phyloP scores from a whole-genome alignment of 92 coral and sea anemone species.

The Muricea muricata region DNA sequence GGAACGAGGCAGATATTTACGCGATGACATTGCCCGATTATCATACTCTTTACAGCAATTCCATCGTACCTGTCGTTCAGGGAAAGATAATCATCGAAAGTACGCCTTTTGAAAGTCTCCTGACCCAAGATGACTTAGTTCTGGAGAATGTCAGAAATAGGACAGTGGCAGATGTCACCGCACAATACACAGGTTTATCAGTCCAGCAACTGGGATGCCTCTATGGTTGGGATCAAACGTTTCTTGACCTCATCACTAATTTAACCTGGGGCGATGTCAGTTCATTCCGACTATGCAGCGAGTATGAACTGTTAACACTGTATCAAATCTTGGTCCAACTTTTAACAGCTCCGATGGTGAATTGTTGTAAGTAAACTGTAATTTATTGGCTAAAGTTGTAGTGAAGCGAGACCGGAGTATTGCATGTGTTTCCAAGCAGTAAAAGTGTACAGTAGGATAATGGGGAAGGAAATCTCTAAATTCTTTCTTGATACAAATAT shows the following conservation, averaged over 20 bases:
- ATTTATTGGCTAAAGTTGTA: no score
- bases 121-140: not conserved
- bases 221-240: conserved; percentile 22
- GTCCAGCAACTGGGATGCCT: conserved; percentile 27
- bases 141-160: not conserved
- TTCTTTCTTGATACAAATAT: no score
- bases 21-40: conserved; percentile 10
- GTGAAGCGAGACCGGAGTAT: no score
- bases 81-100: conserved; percentile 11
- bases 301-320: not conserved
- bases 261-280: conserved; percentile 35
- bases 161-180: conserved; percentile 5
- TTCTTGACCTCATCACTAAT: not conserved
- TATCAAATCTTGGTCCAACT: not conserved
- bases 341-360: conserved; percentile 2
- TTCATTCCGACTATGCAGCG: conserved; percentile 17
- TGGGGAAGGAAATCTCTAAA: no score
- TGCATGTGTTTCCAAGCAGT: no score
- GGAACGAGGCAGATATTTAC: not conserved
- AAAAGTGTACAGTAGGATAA: no score
- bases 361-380: conserved; percentile 23
- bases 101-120: not conserved
- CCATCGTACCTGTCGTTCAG: conserved; percentile 10
- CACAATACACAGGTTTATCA: not conserved
- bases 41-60: not conserved